Conservation (phyloP, 2,888 invertebrate genomes). For the Thecophora atra region DNA sequence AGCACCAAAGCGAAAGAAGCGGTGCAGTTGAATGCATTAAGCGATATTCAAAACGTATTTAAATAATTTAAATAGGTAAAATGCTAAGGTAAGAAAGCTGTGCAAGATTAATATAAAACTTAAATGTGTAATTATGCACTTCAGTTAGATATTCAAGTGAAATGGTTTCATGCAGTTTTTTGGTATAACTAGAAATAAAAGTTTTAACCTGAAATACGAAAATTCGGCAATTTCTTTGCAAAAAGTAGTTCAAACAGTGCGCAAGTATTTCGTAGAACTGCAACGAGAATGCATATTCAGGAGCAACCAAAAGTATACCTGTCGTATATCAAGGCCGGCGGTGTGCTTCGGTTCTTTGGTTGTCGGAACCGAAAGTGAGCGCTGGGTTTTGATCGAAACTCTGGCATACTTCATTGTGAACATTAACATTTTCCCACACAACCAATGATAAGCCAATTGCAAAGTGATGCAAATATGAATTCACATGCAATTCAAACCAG, state of each 20-base stretch:
- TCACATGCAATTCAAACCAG: constrained; percentile 39
- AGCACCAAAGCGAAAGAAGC: too few relatives aligned
- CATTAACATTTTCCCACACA: constrained; percentile 49
- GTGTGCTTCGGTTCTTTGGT: constrained; percentile 76
- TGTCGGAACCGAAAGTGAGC: constrained; percentile 92
- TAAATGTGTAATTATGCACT: too few relatives aligned
- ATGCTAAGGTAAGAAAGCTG: too few relatives aligned
- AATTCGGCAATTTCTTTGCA: too few relatives aligned
- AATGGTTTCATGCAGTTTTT: not conserved
- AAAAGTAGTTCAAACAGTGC: too few relatives aligned
- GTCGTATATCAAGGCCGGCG: constrained; percentile 65
- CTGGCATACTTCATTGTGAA: constrained; percentile 69
- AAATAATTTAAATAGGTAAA: too few relatives aligned
- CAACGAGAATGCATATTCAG: too few relatives aligned
- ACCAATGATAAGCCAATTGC: constrained; percentile 11
- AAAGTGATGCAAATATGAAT: constrained; percentile 21
- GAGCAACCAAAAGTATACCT: constrained; percentile 55
- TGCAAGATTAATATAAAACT: too few relatives aligned
- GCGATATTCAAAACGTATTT: too few relatives aligned
- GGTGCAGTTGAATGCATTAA: too few relatives aligned
- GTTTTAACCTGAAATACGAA: too few relatives aligned
- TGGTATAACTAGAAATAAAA: constrained; percentile 30
- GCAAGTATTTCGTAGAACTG: too few relatives aligned
- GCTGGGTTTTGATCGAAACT: constrained; percentile 90
- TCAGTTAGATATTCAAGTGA: not conserved